These are phyloP conservation scores for Plusia festucae DNA, from an alignment of 2,888 invertebrate genomes.

Conservation along the genomic window DNA sequence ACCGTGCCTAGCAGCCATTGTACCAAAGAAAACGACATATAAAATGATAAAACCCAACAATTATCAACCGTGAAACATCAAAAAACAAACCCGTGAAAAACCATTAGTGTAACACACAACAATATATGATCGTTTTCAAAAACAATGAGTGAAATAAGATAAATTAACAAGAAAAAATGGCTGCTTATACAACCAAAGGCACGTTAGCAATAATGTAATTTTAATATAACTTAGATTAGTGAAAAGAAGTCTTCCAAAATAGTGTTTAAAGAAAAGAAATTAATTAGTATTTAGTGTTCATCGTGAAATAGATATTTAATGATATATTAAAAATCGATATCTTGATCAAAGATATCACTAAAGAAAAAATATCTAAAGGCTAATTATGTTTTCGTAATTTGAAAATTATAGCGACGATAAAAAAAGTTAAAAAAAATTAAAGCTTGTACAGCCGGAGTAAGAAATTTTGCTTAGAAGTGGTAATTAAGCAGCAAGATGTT, in stretches of 20 bases:
- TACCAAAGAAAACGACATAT: conserved; percentile 67
- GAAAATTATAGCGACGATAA: conserved; percentile 18
- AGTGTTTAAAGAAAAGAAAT: conserved; percentile 58
- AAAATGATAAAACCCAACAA: conserved; percentile 74
- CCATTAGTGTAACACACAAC: conserved; percentile 47
- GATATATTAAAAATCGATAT: conserved; percentile 59
- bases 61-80: conserved; percentile 55
- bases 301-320: conserved; percentile 40
- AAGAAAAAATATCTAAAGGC: conserved; percentile 34
- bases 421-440: conserved; percentile 20
- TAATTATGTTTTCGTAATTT: conserved; percentile 25
- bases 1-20: conserved; percentile 76
- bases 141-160: conserved; percentile 54
- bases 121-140: conserved; percentile 19
- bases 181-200: conserved; percentile 67
- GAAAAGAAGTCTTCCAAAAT: conserved; percentile 87
- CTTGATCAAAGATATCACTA: conserved; percentile 65
- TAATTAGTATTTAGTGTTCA: conserved; percentile 53
- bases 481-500: conserved; percentile 68
- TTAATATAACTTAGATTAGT: conserved; percentile 67
- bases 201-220: conserved; percentile 71
- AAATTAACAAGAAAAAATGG: conserved; percentile 68
- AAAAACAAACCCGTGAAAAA: conserved; percentile 49
- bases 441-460: conserved; percentile 19
- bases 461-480: neutral